Evolutionary conservation across 2,113 vertebrate genomes (phyloP), one percentile per base, ranked within the genome.

Genomic region (Forbesichthys papilliferus): DNA sequence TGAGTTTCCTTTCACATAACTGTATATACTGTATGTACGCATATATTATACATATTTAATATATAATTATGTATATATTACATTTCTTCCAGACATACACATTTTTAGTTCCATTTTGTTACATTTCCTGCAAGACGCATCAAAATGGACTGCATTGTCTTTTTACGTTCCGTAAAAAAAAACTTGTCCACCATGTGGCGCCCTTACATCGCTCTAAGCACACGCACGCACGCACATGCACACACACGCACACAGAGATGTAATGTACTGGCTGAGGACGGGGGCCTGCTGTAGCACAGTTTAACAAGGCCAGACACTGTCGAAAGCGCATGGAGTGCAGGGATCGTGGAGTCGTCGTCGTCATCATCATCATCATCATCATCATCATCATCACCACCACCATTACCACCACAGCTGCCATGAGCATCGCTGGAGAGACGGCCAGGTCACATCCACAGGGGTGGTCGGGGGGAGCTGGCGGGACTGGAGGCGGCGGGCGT

Each of bases 31-130:
- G 27, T 3, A 90, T 84, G 84, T 78, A 89, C 86, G 79, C 87
- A 91, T 92, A 92, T 91, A 92, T 92, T 90, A 92, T 82, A 91
- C 86, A 91, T 83, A 89, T 90, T 91, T 89, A 89, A 86, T 90
- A 91, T 91, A 90, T 74, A 88, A 87, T 88, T 86, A 89, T 82
- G 86, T 78, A 92, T 92, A 93, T 92, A 93, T 93, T 92, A 92
- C 91, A 90, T 88, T 90, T 87, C 77, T 87, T 87, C 90, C 87
- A 91, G 86, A 92, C 82, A 89, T 49, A 75, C 83, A 88, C 71
- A 83, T 80, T 84, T 74, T 86, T 86, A 68, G 81, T 83, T 87
- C 83, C 76, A 70, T 77, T 83, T 83, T 78, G 84, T 89, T 87
- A 88, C 79, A 87, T 87, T 86, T 87, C 85, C 78, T 78, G 82